A percentile compares a stretch with the other conserved stretches of the same genome.
Evolutionary conservation across 2,888 invertebrate species (phyloP).

Genomic region (Capitulum mitella): DNA sequence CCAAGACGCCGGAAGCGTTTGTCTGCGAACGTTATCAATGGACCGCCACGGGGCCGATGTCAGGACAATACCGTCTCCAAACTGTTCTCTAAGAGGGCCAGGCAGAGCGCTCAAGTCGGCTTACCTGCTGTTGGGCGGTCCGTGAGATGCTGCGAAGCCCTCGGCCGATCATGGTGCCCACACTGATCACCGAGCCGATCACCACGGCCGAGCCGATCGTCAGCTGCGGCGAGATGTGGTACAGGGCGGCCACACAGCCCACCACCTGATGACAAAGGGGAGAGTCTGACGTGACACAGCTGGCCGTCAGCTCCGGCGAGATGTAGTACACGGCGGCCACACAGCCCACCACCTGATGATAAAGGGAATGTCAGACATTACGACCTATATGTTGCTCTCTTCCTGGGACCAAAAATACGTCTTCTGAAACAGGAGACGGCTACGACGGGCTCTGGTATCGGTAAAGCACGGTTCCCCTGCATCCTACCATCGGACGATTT

Average conservation of each 20-base stretch:
- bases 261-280: conserved; percentile 51
- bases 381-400: no score
- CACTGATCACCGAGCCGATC: conserved; percentile 72
- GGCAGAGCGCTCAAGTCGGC: neutral
- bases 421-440: no score
- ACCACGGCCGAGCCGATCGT: conserved; percentile 58
- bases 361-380: no score
- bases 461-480: no score
- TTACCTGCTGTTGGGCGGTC: conserved; percentile 73
- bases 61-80: no score
- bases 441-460: no score
- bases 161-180: conserved; percentile 76
- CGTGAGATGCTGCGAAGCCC: conserved; percentile 67
- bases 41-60: no score
- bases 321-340: conserved; percentile 70
- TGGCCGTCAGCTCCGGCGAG: conserved; percentile 84
- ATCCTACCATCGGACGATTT: no score
- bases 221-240: conserved; percentile 82
- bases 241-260: conserved; percentile 69
- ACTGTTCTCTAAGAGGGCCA: conserved; percentile 23
- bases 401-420: no score
- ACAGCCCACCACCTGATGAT: conserved; percentile 55
- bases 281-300: no score
- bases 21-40: no score
- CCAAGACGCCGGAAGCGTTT: no score